phyloP scores from a whole-genome alignment of 2,797 vertebrate genomes.

The Sebastes diploproa region DNA sequence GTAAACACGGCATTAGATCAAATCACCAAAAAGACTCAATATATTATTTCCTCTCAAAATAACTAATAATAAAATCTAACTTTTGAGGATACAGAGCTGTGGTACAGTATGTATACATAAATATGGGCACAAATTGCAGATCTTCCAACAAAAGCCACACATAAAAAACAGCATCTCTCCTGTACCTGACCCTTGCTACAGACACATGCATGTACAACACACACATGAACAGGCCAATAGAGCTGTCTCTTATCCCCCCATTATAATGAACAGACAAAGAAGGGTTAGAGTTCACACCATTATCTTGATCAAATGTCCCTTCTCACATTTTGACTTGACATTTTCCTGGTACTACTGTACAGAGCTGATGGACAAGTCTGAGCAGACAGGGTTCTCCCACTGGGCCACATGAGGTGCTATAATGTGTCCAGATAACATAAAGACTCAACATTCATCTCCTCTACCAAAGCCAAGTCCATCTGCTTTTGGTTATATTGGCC shows the following conservation, averaged over 20 bases:
- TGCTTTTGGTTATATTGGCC: slow-evolving; percentile 52
- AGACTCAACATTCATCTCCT: slow-evolving; percentile 37
- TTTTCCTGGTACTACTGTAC: not conserved
- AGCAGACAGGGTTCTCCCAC: slow-evolving; percentile 19
- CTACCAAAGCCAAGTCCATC: slow-evolving; percentile 39
- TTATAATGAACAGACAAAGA: not conserved
- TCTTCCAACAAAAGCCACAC: not conserved
- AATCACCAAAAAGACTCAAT: not conserved
- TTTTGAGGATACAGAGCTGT: not conserved
- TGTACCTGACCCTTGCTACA: not conserved
- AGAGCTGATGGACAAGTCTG: slow-evolving; percentile 17
- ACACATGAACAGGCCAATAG: not conserved
- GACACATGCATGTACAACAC: not conserved
- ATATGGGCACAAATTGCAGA: not conserved
- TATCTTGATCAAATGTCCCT: not conserved
- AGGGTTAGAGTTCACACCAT: not conserved
- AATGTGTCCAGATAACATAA: slow-evolving; percentile 47
- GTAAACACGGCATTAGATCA: not conserved
- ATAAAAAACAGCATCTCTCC: not conserved
- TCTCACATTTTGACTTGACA: slow-evolving; percentile 10
- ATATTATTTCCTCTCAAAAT: not conserved
- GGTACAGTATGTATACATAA: not conserved
- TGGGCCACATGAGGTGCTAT: slow-evolving; percentile 22
- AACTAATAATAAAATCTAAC: not conserved
- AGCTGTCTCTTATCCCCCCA: not conserved